Base-by-base conservation (phyloP, 30 jellyfish, hydroid and myxozoan species). In the Chrysaora quinquecirrha region DNA sequence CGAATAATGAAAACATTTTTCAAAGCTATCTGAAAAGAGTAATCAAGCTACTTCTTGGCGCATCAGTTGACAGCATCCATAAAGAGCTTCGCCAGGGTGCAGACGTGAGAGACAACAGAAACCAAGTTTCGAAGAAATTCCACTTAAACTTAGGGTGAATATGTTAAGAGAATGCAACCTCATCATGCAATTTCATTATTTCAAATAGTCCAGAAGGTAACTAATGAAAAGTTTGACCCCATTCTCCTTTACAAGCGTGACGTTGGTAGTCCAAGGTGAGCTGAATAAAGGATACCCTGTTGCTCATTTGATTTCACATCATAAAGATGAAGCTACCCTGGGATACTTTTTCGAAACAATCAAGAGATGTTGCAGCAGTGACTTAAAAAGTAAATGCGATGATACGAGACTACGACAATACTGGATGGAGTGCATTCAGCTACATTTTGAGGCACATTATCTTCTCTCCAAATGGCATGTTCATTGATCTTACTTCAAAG, bases 401-500 rank as follows among this genome's bases (percentile, higher is more conserved):
- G 10, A 81, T 81, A 89, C 65, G 76, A 64, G 91, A 81, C 0
- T 34, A 81, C 48, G 54, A 82, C 25, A 56, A 80, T 28, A 81
- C 73, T n/a, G 91, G 54, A 34, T 81, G 71, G 43, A 30, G 30
- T 35, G 91, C 91, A 30, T 81, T 81, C 63, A n/a, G n/a, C n/a
- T n/a, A n/a, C n/a, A n/a, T n/a, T n/a, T n/a, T n/a, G 91, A 81
- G 33, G 77, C 66, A 21, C 33, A 66, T 60, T 77, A 81, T 31
- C 73, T 81, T 27, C 48, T 81, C 20, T 81, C 89, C 78, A 81
- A 81, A 33, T 81, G 91, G 91, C 49, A 81, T 50, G 87, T 81
- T 32, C 91, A 81, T 64, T 89, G 91, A 25, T 82, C 91, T 69
- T 81, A 75, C 89, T 34, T 89, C 27, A 82, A 50, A 81, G 46